phyloP scores from a whole-genome alignment of 2,797 vertebrate species.

The Eospalax fontanierii region DNA sequence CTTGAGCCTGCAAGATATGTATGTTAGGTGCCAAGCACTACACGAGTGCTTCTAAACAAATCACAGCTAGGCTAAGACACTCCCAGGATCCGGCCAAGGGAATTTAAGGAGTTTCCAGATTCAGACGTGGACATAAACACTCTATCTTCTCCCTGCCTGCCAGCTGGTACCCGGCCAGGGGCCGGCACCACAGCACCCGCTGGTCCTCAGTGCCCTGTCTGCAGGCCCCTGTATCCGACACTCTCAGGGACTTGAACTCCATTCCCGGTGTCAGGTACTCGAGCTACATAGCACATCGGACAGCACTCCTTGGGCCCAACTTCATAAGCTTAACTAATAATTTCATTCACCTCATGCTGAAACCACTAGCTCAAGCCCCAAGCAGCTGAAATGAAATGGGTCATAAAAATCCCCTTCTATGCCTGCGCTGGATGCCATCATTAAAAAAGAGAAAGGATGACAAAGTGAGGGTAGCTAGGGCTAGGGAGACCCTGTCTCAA shows the following conservation, averaged over 20 bases:
- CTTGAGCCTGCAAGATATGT: background rate
- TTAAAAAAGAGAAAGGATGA: slow-evolving; percentile 85
- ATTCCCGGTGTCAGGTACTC: rapidly evolving
- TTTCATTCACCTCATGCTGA: background rate
- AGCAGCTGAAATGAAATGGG: slow-evolving; percentile 72
- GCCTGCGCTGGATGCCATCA: slow-evolving; percentile 80
- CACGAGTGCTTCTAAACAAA: slow-evolving; percentile 63
- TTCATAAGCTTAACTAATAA: slow-evolving; percentile 69
- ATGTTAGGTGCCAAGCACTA: background rate
- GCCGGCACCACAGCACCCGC: rapidly evolving
- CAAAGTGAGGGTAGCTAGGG: slow-evolving; percentile 80
- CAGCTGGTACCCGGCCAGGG: background rate
- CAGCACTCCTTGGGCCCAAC: background rate
- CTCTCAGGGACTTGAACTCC: slow-evolving; percentile 20
- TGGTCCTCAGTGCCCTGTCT: rapidly evolving
- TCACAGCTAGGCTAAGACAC: background rate
- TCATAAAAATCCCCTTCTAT: slow-evolving; percentile 84
- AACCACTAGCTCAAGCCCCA: slow-evolving; percentile 16
- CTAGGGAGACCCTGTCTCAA: too few species aligned
- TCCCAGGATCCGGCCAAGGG: background rate
- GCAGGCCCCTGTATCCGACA: rapidly evolving
- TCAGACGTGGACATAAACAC: background rate
- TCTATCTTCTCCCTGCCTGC: rapidly evolving
- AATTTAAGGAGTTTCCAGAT: background rate
- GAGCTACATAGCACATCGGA: background rate